Evolutionary conservation across 2,113 vertebrate species (phyloP), one percentile per base, ranked within the genome.

Genomic region (Jaculus jaculus): DNA sequence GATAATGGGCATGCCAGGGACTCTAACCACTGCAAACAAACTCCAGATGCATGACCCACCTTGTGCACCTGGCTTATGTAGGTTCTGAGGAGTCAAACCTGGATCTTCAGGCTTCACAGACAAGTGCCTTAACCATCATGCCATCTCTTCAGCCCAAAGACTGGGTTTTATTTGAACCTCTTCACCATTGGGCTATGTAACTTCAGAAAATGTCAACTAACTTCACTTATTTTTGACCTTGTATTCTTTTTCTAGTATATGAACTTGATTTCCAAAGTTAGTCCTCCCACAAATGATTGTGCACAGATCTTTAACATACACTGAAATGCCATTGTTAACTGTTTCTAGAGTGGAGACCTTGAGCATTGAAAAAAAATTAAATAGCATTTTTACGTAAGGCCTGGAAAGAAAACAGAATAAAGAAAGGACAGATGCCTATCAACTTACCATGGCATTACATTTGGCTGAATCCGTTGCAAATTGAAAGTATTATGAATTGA

Each of bases 151-250:
- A 47, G 42, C 42, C 42, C 42, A 47, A 92, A 86, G 6, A 83
- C 8, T 89, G 79, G 4, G 30, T 83, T 85, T 84, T 93, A 74
- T 88, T 66, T 92, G 58, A 34, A 93, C 32, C 11, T 78, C 65
- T 72, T 23, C 4, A 32, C 68, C 42, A 78, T 1, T 11, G n/a
- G 9, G 17, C 68, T 93, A 51, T n/a, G 30, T 84, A 90, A 93
- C 63, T 85, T 92, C 66, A 68, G 54, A 93, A 95, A 77, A 58
- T 87, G 30, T 28, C 60, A 94, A 93, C 82, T 69, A 84, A 47
- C 7, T 92, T 82, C 74, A 74, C 13, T 63, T 95, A 47, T 58
- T 75, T 81, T n/a, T 82, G 86, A 82, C 34, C 15, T 71, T 73
- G 15, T 82, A 42, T 69, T 79, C 26, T 4, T 28, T 92, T 90